Conservation (phyloP, 2,888 invertebrate genomes). For the Drosophila anceps region DNA sequence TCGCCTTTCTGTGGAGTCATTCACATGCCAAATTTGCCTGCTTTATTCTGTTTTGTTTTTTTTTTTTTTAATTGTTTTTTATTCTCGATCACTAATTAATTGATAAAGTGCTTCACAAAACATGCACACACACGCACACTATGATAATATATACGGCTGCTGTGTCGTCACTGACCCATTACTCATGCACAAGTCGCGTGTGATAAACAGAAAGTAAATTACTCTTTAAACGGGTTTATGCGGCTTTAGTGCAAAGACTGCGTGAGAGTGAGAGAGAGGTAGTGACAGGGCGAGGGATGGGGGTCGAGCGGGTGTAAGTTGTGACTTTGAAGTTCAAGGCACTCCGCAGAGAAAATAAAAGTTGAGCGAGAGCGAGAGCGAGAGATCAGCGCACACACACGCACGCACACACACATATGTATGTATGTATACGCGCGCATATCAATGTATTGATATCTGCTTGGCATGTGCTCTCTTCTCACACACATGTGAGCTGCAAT, state of each 20-base stretch:
- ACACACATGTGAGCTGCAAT: conserved; percentile 32
- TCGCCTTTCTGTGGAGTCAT: conserved; percentile 50
- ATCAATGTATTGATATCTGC: conserved; percentile 13
- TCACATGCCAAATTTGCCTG: conserved; percentile 30
- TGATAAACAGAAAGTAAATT: conserved; percentile 29
- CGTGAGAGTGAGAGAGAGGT: neutral
- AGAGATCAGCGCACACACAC: conserved; percentile 1
- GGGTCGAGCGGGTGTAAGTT: neutral
- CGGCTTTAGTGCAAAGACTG: neutral
- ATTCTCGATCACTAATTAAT: conserved; percentile 19
- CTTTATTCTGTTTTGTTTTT: conserved; percentile 12
- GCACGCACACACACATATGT: neutral
- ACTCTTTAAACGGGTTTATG: conserved; percentile 48
- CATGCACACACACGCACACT: neutral
- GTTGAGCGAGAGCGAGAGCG: neutral
- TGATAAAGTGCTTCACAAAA: conserved; percentile 33
- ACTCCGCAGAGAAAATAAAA: conserved; percentile 24
- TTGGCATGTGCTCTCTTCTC: conserved; percentile 8
- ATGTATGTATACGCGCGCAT: no score
- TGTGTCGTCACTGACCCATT: conserved; percentile 57
- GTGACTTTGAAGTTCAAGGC: conserved; percentile 43
- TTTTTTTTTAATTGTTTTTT: neutral
- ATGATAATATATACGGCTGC: conserved; percentile 15
- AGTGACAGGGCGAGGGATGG: neutral
- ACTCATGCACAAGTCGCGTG: conserved; percentile 56